Evolutionary conservation across 2,797 vertebrate species (phyloP).

Genomic region (Sarcophilus harrisii): DNA sequence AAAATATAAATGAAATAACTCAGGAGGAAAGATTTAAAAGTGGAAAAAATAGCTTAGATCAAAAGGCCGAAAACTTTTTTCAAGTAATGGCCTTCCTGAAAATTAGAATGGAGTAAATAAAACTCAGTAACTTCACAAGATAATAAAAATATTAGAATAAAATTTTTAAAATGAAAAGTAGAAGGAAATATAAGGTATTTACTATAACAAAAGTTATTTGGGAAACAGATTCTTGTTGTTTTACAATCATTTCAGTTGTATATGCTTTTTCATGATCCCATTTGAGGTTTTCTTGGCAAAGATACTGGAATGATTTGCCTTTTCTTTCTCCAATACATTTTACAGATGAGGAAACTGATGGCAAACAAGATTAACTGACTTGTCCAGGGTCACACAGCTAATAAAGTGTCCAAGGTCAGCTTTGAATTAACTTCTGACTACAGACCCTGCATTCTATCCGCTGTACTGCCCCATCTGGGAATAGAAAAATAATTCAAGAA

Average conservation of each 20-base stretch:
- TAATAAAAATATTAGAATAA: not conserved
- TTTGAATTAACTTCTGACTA: not conserved
- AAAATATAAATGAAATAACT: not conserved
- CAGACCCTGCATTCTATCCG: not conserved
- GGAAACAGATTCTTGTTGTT: not conserved
- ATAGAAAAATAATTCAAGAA: not conserved
- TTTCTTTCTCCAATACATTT: not conserved
- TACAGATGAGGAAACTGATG: constrained; percentile 1
- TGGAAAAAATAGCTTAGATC: not conserved
- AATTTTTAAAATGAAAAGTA: not conserved
- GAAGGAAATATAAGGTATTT: not conserved
- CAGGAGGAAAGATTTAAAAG: not conserved
- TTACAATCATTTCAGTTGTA: not conserved
- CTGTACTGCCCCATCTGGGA: not conserved
- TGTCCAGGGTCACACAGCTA: not conserved
- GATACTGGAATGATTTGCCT: not conserved
- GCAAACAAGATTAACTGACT: not conserved
- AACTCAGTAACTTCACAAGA: not conserved
- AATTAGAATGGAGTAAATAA: not conserved
- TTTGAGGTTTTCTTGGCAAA: not conserved
- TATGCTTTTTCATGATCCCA: not conserved
- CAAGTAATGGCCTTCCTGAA: not conserved
- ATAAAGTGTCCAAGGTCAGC: not conserved
- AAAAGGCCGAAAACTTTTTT: not conserved
- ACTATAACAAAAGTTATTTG: not conserved